Conservation (phyloP, 2,888 invertebrate species). For the Vesta saturnalis region DNA sequence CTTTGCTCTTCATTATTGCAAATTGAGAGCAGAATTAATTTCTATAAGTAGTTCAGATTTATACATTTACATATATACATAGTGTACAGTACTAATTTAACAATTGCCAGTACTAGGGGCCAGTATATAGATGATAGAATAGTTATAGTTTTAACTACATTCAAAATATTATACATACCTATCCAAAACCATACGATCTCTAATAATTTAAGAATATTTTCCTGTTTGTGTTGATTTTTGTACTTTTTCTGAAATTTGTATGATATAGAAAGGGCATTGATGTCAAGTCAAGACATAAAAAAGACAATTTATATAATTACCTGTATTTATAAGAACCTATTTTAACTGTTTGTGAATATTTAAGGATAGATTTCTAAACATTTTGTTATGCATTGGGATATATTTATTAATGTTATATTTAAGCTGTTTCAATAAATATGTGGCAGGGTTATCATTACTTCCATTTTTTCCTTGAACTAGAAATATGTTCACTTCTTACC, state of each 20-base stretch:
- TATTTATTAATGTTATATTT: constrained; percentile 40
- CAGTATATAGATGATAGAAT: constrained; percentile 33
- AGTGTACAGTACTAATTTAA: constrained; percentile 16
- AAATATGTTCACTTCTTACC: too few species aligned
- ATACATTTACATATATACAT: too few species aligned
- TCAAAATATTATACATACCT: too few species aligned
- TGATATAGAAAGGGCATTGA: constrained; percentile 23
- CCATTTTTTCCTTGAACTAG: too few species aligned
- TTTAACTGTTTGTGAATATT: constrained; percentile 30
- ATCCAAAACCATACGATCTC: constrained; percentile 33
- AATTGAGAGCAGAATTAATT: too few species aligned
- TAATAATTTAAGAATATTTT: constrained; percentile 32
- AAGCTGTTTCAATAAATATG: constrained; percentile 41
- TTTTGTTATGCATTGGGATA: constrained; percentile 40
- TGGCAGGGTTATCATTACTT: constrained; percentile 36
- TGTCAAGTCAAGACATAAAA: constrained; percentile 35
- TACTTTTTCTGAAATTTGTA: constrained; percentile 2
- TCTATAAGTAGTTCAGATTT: too few species aligned
- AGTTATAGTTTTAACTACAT: constrained; percentile 20
- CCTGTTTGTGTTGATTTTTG: constrained; percentile 16
- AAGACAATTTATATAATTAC: constrained; percentile 27
- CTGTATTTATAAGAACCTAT: constrained; percentile 12
- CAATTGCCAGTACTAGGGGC: constrained; percentile 40
- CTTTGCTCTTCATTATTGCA: too few species aligned
- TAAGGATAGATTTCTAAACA: constrained; percentile 30